phyloP scores from a whole-genome alignment of 2,797 vertebrate genomes.

The Scolopax rusticola region DNA sequence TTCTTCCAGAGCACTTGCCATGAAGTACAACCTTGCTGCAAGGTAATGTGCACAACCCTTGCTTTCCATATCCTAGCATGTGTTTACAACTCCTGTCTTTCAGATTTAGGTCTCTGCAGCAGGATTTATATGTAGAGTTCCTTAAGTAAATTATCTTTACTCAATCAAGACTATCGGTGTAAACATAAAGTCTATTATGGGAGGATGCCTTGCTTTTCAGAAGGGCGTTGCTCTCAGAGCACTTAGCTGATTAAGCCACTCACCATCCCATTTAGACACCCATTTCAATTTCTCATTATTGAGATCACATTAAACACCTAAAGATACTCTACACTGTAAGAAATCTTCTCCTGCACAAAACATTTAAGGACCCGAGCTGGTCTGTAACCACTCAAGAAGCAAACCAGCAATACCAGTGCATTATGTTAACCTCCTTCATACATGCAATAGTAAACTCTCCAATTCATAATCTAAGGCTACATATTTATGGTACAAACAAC shows the following conservation, averaged over 20 bases:
- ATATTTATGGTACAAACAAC: neutral
- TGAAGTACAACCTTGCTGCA: fast-evolving
- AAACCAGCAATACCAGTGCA: neutral
- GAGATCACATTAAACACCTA: neutral
- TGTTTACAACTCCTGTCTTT: neutral
- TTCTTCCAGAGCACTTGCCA: neutral
- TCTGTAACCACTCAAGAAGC: neutral
- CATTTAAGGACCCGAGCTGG: neutral
- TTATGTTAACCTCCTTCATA: neutral
- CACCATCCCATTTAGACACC: neutral
- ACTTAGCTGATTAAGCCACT: neutral
- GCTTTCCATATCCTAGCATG: neutral
- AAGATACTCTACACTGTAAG: neutral
- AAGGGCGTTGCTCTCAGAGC: neutral
- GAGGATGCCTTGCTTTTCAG: neutral
- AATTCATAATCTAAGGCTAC: fast-evolving
- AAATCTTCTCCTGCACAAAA: neutral
- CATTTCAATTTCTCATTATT: neutral
- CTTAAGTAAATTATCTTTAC: neutral
- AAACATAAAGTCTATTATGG: neutral
- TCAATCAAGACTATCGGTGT: neutral
- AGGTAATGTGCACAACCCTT: neutral
- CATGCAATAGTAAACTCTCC: fast-evolving
- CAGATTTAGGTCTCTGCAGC: neutral
- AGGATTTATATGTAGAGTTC: neutral